Evolutionary conservation across 1,140 invertebrate genomes (phyloP).

Genomic region (Tetramorium parvispinum): DNA sequence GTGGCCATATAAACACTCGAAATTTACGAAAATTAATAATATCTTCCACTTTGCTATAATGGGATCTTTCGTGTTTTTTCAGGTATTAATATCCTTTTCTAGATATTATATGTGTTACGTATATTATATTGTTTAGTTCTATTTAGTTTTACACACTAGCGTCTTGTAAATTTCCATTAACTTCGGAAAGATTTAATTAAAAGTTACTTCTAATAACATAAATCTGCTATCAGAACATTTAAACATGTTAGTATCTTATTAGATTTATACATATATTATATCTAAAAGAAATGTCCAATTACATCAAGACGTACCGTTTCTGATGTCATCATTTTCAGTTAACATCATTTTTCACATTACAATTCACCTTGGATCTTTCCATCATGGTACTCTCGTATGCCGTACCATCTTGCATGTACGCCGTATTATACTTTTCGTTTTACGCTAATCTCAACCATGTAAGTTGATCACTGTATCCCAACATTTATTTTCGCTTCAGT

Average conservation of each 20-base stretch:
- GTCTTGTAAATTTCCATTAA: not conserved
- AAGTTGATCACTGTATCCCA: not conserved
- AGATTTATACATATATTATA: not conserved
- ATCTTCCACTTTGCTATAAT: not conserved
- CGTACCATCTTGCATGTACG: not conserved
- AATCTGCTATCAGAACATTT: not conserved
- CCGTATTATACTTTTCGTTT: constrained; percentile 16
- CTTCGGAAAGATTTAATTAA: not conserved
- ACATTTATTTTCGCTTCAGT: not conserved
- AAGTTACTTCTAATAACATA: not conserved
- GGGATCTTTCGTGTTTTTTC: constrained; percentile 8
- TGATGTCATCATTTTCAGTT: constrained; percentile 24
- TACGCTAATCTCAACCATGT: not conserved
- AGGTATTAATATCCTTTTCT: not conserved
- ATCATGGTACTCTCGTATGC: not conserved
- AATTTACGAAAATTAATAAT: not conserved
- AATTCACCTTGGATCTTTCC: not conserved
- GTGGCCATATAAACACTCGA: constrained; percentile 9
- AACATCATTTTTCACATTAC: not conserved
- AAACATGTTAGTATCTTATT: not conserved
- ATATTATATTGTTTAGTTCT: not conserved
- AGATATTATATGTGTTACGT: not conserved
- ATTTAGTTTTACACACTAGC: not conserved
- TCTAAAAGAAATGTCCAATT: not conserved
- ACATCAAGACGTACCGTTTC: not conserved